Conservation (phyloP, 2,888 invertebrate species). For the Torymus auratus region DNA sequence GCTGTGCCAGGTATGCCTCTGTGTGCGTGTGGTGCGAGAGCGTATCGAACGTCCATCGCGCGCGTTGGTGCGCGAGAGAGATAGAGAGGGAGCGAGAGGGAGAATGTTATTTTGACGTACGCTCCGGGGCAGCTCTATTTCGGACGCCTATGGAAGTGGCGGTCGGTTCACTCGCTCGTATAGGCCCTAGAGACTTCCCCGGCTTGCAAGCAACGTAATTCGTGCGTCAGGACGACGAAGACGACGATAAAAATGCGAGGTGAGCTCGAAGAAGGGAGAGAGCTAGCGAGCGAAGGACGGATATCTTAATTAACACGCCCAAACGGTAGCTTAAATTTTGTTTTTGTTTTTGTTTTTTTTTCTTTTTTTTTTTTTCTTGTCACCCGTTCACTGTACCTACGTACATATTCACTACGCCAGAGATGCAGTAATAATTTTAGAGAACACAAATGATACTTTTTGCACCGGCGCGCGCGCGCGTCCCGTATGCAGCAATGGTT, state of each 20-base stretch:
- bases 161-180: too few species aligned
- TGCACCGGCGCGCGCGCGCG: neutral
- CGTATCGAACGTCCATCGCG: neutral
- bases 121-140: neutral
- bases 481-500: too few species aligned
- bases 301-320: constrained; percentile 44
- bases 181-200: too few species aligned
- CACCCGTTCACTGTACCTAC: neutral
- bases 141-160: neutral
- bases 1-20: too few species aligned
- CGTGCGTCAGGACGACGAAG: neutral
- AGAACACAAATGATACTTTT: neutral
- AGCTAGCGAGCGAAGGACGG: neutral
- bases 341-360: neutral
- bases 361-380: neutral
- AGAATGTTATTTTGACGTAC: constrained; percentile 4
- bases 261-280: neutral
- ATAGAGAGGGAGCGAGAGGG: too few species aligned
- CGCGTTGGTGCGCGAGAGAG: too few species aligned
- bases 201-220: neutral
- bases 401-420: neutral
- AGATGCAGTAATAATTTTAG: constrained; percentile 11
- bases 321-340: constrained; percentile 14
- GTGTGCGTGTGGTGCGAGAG: too few species aligned
- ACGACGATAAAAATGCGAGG: neutral